Evolutionary conservation across 2,888 invertebrate genomes (phyloP).

Genomic region (Heteropelma amictum): DNA sequence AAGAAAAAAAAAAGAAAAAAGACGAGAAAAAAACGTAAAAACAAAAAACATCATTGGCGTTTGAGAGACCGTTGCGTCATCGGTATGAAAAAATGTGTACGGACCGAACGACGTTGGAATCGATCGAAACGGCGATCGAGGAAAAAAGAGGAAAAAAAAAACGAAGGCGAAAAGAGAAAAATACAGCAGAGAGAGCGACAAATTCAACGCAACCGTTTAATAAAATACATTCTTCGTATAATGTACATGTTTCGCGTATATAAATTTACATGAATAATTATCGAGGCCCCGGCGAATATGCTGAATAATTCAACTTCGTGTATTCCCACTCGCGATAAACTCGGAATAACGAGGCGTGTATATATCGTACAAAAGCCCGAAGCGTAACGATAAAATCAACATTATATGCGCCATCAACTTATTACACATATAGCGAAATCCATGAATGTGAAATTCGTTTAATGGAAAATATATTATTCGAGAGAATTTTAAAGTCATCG

Average conservation of each 20-base stretch:
- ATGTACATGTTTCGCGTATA: constrained; percentile 9
- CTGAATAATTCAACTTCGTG: constrained; percentile 22
- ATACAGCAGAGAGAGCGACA: background rate
- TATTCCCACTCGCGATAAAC: background rate
- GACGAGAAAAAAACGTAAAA: too few species aligned
- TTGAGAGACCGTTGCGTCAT: constrained; percentile 29
- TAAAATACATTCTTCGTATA: constrained; percentile 9
- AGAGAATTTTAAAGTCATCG: background rate
- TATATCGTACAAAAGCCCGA: background rate
- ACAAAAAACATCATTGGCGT: too few species aligned
- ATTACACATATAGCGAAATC: constrained; percentile 13
- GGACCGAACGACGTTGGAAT: constrained; percentile 19
- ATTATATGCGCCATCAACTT: constrained; percentile 21
- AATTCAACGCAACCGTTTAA: constrained; percentile 2
- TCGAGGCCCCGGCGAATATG: constrained; percentile 1
- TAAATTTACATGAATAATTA: constrained; percentile 44
- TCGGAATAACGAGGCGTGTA: background rate
- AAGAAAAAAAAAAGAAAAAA: background rate
- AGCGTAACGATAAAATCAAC: constrained; percentile 14
- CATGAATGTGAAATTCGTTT: constrained; percentile 8
- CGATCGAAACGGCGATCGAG: constrained; percentile 36
- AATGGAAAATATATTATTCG: background rate
- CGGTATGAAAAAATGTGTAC: too few species aligned
- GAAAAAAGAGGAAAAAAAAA: background rate
- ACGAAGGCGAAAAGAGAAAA: background rate